Percentiles rank a stretch among this genome's conserved stretches.
Conservation (phyloP, 2,797 vertebrate genomes). For the Cheirogaleus major region DNA sequence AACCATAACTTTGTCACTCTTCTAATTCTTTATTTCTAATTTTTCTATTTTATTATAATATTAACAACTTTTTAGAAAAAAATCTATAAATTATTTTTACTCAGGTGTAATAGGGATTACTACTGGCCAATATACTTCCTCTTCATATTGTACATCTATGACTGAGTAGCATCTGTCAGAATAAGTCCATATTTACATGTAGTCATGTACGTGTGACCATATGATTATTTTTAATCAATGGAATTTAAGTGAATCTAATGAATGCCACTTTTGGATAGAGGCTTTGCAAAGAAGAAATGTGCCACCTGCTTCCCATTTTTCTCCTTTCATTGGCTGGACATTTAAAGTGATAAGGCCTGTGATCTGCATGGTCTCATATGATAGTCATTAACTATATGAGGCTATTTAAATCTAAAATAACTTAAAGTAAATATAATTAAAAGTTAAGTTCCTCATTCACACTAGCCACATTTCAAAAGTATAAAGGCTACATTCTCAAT, state of each 20-base stretch:
- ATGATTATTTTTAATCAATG: not conserved
- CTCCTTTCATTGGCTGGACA: not conserved
- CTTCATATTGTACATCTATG: not conserved
- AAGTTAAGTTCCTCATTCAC: not conserved
- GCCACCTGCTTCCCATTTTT: not conserved
- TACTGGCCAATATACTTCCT: not conserved
- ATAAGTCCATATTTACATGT: not conserved
- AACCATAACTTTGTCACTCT: not conserved
- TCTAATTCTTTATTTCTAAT: not conserved
- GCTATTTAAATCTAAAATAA: constrained; percentile 3
- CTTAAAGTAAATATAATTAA: constrained; percentile 15
- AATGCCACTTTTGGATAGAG: not conserved
- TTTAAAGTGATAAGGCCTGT: not conserved
- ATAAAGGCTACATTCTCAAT: not conserved
- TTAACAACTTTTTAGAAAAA: not conserved
- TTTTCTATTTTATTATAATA: not conserved
- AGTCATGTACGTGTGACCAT: not conserved
- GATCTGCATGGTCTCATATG: not conserved
- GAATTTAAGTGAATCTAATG: not conserved
- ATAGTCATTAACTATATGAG: not conserved
- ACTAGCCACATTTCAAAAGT: not conserved
- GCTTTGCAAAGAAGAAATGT: not conserved
- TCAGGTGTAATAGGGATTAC: not conserved
- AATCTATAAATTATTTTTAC: not conserved
- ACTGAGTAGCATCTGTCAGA: not conserved